A percentile compares a stretch with the other conserved stretches of the same genome.
Evolutionary conservation across 2,797 vertebrate species (phyloP).

Genomic region (Ptychadena robeensis): DNA sequence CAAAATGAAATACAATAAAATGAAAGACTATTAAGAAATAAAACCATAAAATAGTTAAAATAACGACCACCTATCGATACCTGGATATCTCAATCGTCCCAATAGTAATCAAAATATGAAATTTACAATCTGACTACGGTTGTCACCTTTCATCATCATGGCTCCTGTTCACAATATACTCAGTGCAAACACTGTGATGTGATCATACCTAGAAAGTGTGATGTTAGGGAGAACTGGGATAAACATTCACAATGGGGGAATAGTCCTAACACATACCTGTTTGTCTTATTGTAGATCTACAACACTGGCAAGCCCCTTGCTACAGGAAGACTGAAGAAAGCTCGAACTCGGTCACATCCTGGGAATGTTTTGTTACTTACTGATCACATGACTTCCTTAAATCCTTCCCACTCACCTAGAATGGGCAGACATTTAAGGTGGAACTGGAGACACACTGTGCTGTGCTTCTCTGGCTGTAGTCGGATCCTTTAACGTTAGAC

Average conservation of each 20-base stretch:
- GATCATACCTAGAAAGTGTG: not conserved
- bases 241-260: not conserved
- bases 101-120: not conserved
- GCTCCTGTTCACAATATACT: not conserved
- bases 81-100: no score
- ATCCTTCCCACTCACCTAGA: slow-evolving; percentile 22
- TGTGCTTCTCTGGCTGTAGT: not conserved
- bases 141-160: not conserved
- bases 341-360: not conserved
- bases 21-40: no score
- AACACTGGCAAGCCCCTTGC: slow-evolving; percentile 3
- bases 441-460: slow-evolving; percentile 9
- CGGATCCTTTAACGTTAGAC: not conserved
- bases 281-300: not conserved
- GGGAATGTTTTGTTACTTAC: slow-evolving; percentile 38
- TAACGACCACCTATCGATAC: no score
- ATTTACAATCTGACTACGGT: not conserved
- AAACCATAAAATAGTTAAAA: no score
- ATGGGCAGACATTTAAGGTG: slow-evolving; percentile 31
- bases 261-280: not conserved
- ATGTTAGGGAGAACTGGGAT: no score
- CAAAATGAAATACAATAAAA: no score
- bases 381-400: slow-evolving; percentile 49
- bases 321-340: not conserved
- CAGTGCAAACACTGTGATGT: not conserved